Percentiles rank a stretch among this genome's conserved stretches.
These are phyloP conservation scores for Auanema sp. DNA, from an alignment of 2,888 invertebrate species.

Conservation along the genomic window DNA sequence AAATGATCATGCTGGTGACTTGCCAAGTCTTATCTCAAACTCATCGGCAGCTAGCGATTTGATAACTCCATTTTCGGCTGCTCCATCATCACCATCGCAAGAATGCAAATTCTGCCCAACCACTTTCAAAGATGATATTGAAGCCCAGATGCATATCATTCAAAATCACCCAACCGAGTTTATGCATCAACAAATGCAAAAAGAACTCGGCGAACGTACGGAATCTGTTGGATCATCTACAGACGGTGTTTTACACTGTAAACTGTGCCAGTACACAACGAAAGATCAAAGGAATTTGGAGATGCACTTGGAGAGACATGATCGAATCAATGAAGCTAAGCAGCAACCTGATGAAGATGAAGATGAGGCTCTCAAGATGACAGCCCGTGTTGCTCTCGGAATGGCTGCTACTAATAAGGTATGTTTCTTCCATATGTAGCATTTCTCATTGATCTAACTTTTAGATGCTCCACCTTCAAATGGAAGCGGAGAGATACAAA, in stretches of 20 bases:
- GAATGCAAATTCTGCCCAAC: constrained; percentile 20
- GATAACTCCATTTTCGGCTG: neutral
- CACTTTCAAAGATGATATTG: constrained; percentile 15
- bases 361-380: constrained; percentile 47
- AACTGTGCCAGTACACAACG: constrained; percentile 38
- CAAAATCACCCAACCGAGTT: constrained; percentile 15
- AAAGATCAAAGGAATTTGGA: constrained; percentile 42
- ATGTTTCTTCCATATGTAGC: neutral
- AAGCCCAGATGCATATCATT: constrained; percentile 22
- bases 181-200: constrained; percentile 13
- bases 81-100: constrained; percentile 10
- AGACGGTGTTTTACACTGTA: constrained; percentile 24
- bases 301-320: constrained; percentile 45
- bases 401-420: constrained; percentile 45
- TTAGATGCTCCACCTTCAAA: constrained; percentile 4
- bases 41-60: constrained; percentile 13
- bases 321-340: constrained; percentile 42
- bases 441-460: neutral
- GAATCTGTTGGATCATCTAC: neutral
- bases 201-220: constrained; percentile 4
- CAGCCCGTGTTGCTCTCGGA: constrained; percentile 47
- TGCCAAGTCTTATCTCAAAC: constrained; percentile 20
- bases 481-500: constrained; percentile 19
- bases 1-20: constrained; percentile 27
- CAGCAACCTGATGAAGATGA: constrained; percentile 34